Evolutionary conservation across 2,888 invertebrate genomes (phyloP), one percentile per base, ranked within the genome.

Genomic region (Punctoribates punctum): DNA sequence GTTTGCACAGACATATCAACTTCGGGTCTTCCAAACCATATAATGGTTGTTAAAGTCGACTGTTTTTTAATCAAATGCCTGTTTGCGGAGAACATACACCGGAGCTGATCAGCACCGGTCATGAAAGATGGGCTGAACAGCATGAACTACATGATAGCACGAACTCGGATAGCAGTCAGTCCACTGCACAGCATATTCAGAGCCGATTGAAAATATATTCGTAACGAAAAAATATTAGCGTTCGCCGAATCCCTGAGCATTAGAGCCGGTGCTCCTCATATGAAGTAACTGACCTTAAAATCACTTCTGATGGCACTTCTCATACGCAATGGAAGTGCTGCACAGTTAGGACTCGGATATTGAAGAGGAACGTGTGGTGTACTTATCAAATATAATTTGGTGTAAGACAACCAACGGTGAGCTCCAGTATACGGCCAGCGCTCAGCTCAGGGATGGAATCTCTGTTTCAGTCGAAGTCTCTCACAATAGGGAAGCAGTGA

Each of bases 71-170:
- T 57, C 23, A 57, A 57, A 57, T 57, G 20, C 23, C 57, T 23
- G 25, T 57, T 20, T 13, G 23, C 25, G 25, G 25, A 57, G 23
- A 57, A 57, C 57, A 57, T 23, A 57, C n/a, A n/a, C 57, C 25
- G 57, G 57, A 23, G 57, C 57, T 57, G 57, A 57, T 62, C 34
- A n/a, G n/a, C n/a, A 62, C 60, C 27, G 34, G 17, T 60, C 23
- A 60, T 60, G 62, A 62, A 29, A 27, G 62, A 62, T 62, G 62
- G 62, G 34, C 29, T 62, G 62, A 62, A 62, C 62, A 62, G 62
- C 62, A 34, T 27, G 62, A 62, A 62, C 62, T 13, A 62, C 62
- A 62, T 62, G 62, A 62, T 34, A 29, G 29, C 60, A 60, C 60
- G 60, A 60, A 60, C 34, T 29, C 29, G 34, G 62, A 62, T 62